Evolutionary conservation across 2,797 vertebrate genomes (phyloP).

Genomic region (Mormyrus hasselquistii): DNA sequence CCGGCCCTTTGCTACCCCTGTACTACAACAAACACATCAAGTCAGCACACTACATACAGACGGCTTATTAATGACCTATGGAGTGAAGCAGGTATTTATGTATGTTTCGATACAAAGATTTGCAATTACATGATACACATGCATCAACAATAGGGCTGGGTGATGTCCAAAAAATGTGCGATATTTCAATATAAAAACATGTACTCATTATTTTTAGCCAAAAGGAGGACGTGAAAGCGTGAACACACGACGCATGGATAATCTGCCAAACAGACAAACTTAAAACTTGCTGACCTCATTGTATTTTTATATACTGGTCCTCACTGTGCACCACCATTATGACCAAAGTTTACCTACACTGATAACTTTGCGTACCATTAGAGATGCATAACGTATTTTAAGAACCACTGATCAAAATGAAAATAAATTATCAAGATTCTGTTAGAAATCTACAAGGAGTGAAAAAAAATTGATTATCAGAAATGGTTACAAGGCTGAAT

Average conservation of each 20-base stretch:
- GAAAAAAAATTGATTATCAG: not conserved
- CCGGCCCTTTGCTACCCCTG: too few species aligned
- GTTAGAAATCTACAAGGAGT: not conserved
- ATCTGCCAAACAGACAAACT: not conserved
- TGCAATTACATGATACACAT: not conserved
- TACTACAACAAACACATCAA: not conserved
- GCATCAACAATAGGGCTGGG: not conserved
- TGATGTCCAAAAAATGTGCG: not conserved
- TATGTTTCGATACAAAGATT: not conserved
- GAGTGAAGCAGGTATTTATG: not conserved
- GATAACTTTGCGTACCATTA: not conserved
- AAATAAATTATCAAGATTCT: not conserved
- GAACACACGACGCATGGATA: not conserved
- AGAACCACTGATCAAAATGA: not conserved
- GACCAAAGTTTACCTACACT: not conserved
- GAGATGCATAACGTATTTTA: not conserved
- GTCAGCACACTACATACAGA: not conserved
- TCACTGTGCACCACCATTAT: not conserved
- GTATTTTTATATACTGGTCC: not conserved
- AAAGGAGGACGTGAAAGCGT: not conserved
- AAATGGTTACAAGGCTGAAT: not conserved
- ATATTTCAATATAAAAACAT: not conserved
- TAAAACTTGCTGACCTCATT: not conserved
- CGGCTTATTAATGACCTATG: not conserved
- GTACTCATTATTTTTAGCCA: not conserved